Evolutionary conservation across 1,140 invertebrate genomes (phyloP).

Genomic region (Lasioglossum baleicum): DNA sequence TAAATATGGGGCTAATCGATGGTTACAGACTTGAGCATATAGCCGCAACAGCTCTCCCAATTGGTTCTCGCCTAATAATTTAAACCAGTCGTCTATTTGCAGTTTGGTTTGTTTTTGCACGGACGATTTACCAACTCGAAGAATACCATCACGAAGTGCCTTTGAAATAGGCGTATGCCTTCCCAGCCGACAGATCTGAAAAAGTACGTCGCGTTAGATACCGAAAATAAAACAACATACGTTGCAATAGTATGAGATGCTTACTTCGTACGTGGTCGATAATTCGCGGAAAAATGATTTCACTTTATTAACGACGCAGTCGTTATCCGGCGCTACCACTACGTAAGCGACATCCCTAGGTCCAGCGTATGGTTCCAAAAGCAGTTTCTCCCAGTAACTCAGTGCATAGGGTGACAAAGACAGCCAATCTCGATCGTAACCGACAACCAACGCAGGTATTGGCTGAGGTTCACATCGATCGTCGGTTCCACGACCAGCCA

Average conservation of each 20-base stretch:
- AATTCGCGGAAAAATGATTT: slow-evolving; percentile 95
- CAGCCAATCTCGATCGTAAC: slow-evolving; percentile 97
- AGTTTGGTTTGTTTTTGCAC: slow-evolving; percentile 82
- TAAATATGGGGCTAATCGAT: slow-evolving; percentile 90
- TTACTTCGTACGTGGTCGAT: slow-evolving; percentile 93
- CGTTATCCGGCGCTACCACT: slow-evolving; percentile 95
- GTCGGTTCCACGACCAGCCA: slow-evolving; percentile 95
- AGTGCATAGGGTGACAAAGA: slow-evolving; percentile 95
- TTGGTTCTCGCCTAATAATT: slow-evolving; percentile 88
- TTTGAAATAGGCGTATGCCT: slow-evolving; percentile 93
- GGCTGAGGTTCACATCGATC: slow-evolving; percentile 98
- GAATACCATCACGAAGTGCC: slow-evolving; percentile 91
- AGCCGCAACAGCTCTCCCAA: slow-evolving; percentile 90
- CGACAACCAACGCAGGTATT: slow-evolving; percentile 95
- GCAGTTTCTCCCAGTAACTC: slow-evolving; percentile 96
- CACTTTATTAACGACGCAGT: slow-evolving; percentile 89
- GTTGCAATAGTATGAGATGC: slow-evolving; percentile 29
- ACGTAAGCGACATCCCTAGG: slow-evolving; percentile 96
- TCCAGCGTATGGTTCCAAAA: slow-evolving; percentile 96
- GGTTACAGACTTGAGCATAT: slow-evolving; percentile 91
- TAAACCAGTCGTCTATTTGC: slow-evolving; percentile 95
- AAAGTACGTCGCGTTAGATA: slow-evolving; percentile 3
- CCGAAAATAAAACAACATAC: background rate
- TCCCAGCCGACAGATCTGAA: slow-evolving; percentile 90
- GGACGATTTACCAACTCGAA: slow-evolving; percentile 89